Percentiles rank a stretch among this genome's conserved stretches.
phyloP scores from a whole-genome alignment of 2,113 vertebrate species.

The Mellivora capensis region DNA sequence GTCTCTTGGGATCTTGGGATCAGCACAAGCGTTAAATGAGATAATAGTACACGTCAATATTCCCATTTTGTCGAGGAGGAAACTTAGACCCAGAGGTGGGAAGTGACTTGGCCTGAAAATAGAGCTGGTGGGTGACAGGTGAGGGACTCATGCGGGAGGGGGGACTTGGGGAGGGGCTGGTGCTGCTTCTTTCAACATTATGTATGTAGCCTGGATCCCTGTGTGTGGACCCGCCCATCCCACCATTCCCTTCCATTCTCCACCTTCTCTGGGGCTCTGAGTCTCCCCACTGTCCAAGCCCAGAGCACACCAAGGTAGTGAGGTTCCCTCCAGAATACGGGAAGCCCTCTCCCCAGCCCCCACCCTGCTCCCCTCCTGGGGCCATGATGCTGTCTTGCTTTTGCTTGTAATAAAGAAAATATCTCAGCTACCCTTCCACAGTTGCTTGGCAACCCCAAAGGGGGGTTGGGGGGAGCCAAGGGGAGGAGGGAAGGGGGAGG shows the following conservation, averaged over 20 bases:
- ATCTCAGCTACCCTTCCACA: constrained; percentile 91
- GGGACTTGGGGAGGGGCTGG: neutral
- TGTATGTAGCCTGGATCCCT: neutral
- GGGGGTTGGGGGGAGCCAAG: constrained; percentile 65
- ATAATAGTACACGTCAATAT: neutral
- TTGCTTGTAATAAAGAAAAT: constrained; percentile 90
- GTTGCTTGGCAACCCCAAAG: constrained; percentile 95
- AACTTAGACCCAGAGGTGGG: neutral
- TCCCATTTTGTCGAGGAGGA: neutral
- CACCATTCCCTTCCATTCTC: neutral
- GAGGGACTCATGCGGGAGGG: neutral
- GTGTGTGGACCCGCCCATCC: neutral
- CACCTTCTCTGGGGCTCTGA: neutral
- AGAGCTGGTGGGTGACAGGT: neutral
- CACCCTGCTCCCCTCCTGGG: constrained; percentile 46
- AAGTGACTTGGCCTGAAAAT: neutral
- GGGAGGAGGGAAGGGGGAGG: constrained; percentile 80
- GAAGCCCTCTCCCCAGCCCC: constrained; percentile 35
- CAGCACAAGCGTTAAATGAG: constrained; percentile 19
- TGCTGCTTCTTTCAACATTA: too few relatives aligned
- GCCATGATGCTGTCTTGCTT: constrained; percentile 82
- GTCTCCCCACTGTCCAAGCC: neutral
- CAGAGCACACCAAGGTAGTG: neutral
- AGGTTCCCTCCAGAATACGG: neutral
- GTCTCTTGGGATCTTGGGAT: neutral